Percentiles rank a stretch among this genome's conserved stretches.
Evolutionary conservation across 1,140 invertebrate species (phyloP).

Genomic region (Phthorimaea operculella): DNA sequence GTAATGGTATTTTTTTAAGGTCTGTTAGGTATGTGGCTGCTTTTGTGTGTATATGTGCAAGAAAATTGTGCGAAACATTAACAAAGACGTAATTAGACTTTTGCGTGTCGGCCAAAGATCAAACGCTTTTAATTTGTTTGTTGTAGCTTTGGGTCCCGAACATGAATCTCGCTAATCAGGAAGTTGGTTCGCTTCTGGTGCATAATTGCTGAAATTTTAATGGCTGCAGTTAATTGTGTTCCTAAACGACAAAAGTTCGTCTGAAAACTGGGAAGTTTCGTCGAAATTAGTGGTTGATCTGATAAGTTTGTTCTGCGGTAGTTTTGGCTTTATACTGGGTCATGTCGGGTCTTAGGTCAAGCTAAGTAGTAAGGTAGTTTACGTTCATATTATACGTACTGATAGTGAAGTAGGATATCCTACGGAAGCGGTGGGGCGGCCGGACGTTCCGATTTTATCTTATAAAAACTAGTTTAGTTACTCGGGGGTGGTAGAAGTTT

Average conservation of each 20-base stretch:
- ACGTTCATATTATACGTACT: background rate
- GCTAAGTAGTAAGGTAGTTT: slow-evolving; percentile 6
- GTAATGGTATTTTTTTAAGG: too few species aligned
- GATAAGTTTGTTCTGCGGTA: slow-evolving; percentile 16
- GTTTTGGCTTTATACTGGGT: slow-evolving; percentile 16
- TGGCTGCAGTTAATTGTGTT: slow-evolving; percentile 22
- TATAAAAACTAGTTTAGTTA: slow-evolving; percentile 22
- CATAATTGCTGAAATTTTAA: slow-evolving; percentile 5
- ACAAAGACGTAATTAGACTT: too few species aligned
- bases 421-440: slow-evolving; percentile 28
- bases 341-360: slow-evolving; percentile 22
- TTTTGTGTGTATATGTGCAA: too few species aligned
- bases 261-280: slow-evolving; percentile 12
- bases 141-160: too few species aligned
- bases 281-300: slow-evolving; percentile 17
- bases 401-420: slow-evolving; percentile 44
- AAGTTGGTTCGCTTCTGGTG: background rate
- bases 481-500: background rate
- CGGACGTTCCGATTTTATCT: slow-evolving; percentile 29
- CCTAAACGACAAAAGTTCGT: slow-evolving; percentile 24
- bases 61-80: too few species aligned
- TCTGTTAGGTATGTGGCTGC: too few species aligned
- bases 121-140: too few species aligned
- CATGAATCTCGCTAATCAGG: too few species aligned
- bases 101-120: too few species aligned